These are phyloP conservation scores for Sebastes paucispinis DNA, from an alignment of 2,797 vertebrate genomes.

Conservation along the genomic window DNA sequence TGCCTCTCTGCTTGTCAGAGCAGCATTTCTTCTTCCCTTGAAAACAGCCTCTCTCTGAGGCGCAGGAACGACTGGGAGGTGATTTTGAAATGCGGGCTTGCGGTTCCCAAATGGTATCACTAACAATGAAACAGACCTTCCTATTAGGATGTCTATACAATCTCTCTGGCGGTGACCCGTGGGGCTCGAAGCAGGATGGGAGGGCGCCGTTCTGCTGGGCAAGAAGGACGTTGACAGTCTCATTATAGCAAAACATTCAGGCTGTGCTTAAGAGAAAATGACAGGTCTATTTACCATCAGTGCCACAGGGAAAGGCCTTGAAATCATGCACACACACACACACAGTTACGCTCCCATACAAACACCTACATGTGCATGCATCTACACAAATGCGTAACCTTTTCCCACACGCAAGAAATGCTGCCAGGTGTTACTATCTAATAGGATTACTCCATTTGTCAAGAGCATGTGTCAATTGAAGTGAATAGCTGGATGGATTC, in stretches of 20 bases:
- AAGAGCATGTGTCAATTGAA: constrained; percentile 27
- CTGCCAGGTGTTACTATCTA: constrained; percentile 20
- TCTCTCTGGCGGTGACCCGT: constrained; percentile 39
- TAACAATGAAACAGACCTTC: constrained; percentile 49
- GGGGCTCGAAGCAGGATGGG: constrained; percentile 18
- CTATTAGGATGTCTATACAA: constrained; percentile 41
- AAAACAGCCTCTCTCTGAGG: constrained; percentile 5
- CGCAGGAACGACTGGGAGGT: constrained; percentile 18
- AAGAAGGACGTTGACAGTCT: constrained; percentile 47
- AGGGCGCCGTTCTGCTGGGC: constrained; percentile 17
- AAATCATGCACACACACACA: not conserved
- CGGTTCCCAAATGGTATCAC: constrained; percentile 34
- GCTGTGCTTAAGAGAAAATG: constrained; percentile 54
- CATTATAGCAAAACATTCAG: constrained; percentile 56
- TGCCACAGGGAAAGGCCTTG: not conserved
- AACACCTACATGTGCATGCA: not conserved
- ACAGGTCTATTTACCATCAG: constrained; percentile 58
- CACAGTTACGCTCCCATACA: not conserved
- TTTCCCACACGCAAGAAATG: not conserved
- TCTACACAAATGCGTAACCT: not conserved
- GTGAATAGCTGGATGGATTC: constrained; percentile 29
- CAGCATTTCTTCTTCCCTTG: constrained; percentile 8
- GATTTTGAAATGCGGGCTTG: constrained; percentile 42
- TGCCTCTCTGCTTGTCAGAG: constrained; percentile 8
- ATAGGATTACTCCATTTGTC: constrained; percentile 45